Evolutionary conservation across 2,888 invertebrate species (phyloP).

Genomic region (Synanthedon tipuliformis): DNA sequence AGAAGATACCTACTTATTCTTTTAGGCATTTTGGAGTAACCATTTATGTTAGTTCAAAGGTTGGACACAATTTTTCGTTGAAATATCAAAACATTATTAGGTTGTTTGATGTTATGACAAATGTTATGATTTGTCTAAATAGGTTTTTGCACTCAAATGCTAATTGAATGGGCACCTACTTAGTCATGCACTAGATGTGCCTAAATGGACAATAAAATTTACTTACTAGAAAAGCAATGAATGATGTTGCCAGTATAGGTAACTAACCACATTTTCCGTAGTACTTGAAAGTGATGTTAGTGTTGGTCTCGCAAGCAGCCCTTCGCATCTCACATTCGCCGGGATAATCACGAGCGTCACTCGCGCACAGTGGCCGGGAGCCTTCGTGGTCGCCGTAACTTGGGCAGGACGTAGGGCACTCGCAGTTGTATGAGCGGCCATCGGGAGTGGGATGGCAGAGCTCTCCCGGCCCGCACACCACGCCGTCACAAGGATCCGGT

Average conservation of each 20-base stretch:
- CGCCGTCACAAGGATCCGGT: conserved; percentile 80
- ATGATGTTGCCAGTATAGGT: neutral
- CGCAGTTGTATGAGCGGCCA: conserved; percentile 79
- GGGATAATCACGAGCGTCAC: conserved; percentile 85
- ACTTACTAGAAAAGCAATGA: too few species aligned
- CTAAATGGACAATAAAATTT: too few species aligned
- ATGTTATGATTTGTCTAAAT: too few species aligned
- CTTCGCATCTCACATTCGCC: conserved; percentile 87
- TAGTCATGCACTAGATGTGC: too few species aligned
- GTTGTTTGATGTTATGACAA: too few species aligned
- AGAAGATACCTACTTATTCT: neutral
- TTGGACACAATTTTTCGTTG: too few species aligned
- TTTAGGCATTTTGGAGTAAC: too few species aligned
- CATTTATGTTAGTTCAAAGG: too few species aligned
- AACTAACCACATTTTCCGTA: conserved; percentile 88
- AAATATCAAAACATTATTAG: too few species aligned
- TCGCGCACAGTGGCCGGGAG: conserved; percentile 83
- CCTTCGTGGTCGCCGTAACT: conserved; percentile 86
- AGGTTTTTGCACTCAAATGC: too few species aligned
- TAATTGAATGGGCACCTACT: too few species aligned
- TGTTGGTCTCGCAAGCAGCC: conserved; percentile 79
- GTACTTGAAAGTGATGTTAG: conserved; percentile 84
- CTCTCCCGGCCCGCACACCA: conserved; percentile 84
- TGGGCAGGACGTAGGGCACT: conserved; percentile 83
- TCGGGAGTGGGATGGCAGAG: conserved; percentile 77